These are phyloP conservation scores for Meandrina meandrites DNA, from an alignment of 92 coral and sea anemone genomes.

Conservation along the genomic window DNA sequence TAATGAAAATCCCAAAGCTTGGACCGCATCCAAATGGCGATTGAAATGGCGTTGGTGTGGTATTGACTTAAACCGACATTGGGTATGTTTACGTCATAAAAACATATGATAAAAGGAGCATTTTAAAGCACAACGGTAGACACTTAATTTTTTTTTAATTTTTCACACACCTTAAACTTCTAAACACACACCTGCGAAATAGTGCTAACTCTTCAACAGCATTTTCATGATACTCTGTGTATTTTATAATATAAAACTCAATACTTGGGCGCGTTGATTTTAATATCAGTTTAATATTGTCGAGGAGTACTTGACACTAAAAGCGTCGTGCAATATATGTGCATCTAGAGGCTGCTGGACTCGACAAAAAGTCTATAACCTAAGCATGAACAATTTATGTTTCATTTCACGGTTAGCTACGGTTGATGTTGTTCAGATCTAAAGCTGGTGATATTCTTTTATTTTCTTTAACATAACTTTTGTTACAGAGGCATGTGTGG, in stretches of 20 bases:
- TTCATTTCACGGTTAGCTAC: slow-evolving; percentile 9
- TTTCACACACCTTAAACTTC: background rate
- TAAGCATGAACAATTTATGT: background rate
- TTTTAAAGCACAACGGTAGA: too few species aligned
- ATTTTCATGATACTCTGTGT: background rate
- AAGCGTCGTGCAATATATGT: background rate
- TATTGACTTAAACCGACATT: too few species aligned
- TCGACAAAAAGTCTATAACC: background rate
- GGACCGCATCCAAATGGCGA: background rate
- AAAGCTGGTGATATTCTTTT: background rate
- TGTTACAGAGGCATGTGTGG: too few species aligned
- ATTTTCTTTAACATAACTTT: background rate
- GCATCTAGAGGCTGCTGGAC: background rate
- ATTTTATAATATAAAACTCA: background rate
- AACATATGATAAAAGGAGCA: too few species aligned
- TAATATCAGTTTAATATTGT: background rate
- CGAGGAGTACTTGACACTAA: background rate
- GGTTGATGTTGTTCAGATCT: background rate
- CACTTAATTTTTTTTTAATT: too few species aligned
- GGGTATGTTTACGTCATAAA: too few species aligned
- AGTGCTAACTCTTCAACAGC: background rate
- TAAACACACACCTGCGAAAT: background rate
- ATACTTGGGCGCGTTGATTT: background rate
- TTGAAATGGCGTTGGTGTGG: background rate
- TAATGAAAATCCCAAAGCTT: too few species aligned